Evolutionary conservation across 2,113 vertebrate species (phyloP).

Genomic region (Peromyscus leucopus): DNA sequence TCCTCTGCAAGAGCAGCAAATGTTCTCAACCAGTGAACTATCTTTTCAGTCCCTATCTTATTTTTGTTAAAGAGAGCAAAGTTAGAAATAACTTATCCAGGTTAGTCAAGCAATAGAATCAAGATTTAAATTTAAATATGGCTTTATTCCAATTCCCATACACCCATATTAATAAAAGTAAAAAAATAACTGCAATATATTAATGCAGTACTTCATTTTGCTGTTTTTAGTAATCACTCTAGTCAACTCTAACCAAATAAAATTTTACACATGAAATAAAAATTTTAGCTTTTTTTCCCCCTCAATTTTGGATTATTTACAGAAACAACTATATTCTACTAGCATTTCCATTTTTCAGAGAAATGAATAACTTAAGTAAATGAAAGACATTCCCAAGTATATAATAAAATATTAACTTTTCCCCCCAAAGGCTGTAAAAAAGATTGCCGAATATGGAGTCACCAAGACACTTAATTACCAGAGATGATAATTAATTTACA

Average conservation of each 20-base stretch:
- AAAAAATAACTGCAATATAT: neutral
- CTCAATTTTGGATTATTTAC: neutral
- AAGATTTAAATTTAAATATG: conserved; percentile 45
- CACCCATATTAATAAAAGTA: conserved; percentile 22
- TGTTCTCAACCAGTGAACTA: neutral
- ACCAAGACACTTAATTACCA: neutral
- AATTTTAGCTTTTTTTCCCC: neutral
- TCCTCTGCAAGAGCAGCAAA: neutral
- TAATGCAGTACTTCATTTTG: neutral
- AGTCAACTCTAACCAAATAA: neutral
- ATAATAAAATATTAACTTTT: neutral
- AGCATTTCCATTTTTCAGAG: conserved; percentile 18
- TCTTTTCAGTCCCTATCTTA: neutral
- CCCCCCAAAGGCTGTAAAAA: neutral
- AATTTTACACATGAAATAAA: neutral
- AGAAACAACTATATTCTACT: neutral
- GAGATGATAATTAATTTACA: neutral
- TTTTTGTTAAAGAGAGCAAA: neutral
- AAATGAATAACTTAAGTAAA: conserved; percentile 41
- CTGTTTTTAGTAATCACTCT: neutral
- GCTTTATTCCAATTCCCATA: conserved; percentile 16
- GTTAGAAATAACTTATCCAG: conserved; percentile 6
- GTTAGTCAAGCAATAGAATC: neutral
- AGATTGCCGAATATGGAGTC: neutral
- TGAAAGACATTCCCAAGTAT: neutral